Percentiles rank a stretch among this genome's conserved stretches.
Evolutionary conservation across 2,888 invertebrate species (phyloP).

Genomic region (Caenorhabditis virilis): DNA sequence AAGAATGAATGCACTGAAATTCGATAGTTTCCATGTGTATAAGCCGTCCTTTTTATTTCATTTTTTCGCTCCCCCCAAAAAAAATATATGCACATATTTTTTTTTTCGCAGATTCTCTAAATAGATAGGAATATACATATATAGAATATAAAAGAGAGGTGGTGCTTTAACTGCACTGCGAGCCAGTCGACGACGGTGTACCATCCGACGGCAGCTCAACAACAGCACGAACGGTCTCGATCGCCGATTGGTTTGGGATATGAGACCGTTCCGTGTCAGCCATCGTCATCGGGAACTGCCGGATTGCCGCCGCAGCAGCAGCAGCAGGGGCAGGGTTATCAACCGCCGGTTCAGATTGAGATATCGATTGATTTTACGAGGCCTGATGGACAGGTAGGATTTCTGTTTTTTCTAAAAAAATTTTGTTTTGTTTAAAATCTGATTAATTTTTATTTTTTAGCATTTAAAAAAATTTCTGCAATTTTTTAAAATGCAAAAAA

Average conservation of each 20-base stretch:
- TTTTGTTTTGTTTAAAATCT: background rate
- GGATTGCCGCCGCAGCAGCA: background rate
- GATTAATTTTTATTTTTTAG: background rate
- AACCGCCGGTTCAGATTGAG: slow-evolving; percentile 50
- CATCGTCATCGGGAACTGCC: slow-evolving; percentile 11
- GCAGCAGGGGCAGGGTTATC: background rate
- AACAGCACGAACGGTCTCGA: slow-evolving; percentile 30
- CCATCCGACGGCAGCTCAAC: slow-evolving; percentile 5
- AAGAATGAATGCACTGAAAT: too few relatives aligned
- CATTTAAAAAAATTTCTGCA: too few relatives aligned
- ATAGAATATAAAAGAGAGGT: too few relatives aligned
- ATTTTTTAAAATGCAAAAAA: too few relatives aligned
- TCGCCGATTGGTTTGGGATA: slow-evolving; percentile 14
- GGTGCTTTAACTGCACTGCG: too few relatives aligned
- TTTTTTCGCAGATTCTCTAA: too few relatives aligned
- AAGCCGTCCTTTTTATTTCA: too few relatives aligned
- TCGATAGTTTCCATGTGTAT: too few relatives aligned
- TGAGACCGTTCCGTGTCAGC: slow-evolving; percentile 36
- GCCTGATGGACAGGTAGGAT: slow-evolving; percentile 59
- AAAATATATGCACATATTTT: too few relatives aligned
- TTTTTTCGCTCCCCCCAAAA: too few relatives aligned
- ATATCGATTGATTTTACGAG: slow-evolving; percentile 62
- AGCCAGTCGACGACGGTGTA: slow-evolving; percentile 9
- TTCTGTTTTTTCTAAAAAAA: slow-evolving; percentile 1
- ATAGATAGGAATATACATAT: too few relatives aligned